These are phyloP conservation scores for Uria lomvia DNA, from an alignment of 2,113 vertebrate genomes.

Conservation along the genomic window DNA sequence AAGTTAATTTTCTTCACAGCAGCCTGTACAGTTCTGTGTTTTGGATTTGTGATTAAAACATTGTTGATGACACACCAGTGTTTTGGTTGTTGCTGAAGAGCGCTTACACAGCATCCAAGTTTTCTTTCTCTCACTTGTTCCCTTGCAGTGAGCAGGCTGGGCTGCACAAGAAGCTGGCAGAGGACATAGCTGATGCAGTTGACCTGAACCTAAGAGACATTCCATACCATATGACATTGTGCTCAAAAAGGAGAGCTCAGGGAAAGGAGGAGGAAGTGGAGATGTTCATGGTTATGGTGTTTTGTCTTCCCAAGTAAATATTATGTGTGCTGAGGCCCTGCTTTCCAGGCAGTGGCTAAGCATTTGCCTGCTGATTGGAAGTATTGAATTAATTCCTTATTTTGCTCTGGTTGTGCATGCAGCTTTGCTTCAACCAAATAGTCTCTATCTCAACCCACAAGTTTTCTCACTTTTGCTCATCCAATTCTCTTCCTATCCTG, in stretches of 20 bases:
- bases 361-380: not conserved
- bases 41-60: not conserved
- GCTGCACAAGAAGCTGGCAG: not conserved
- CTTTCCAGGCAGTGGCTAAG: not conserved
- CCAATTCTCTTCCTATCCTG: not conserved
- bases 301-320: not conserved
- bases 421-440: not conserved
- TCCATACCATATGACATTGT: not conserved
- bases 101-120: not conserved
- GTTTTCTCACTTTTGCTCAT: not conserved
- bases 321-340: rapidly evolving
- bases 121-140: no score
- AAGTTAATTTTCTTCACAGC: not conserved
- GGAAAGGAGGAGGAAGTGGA: not conserved
- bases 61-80: not conserved
- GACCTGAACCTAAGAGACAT: not conserved
- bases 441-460: not conserved
- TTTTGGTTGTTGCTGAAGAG: not conserved
- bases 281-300: not conserved
- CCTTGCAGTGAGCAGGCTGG: rapidly evolving
- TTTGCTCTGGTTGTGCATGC: not conserved
- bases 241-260: not conserved
- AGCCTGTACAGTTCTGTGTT: not conserved
- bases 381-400: not conserved
- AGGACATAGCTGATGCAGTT: rapidly evolving